Evolutionary conservation across 2,888 invertebrate species (phyloP).

Genomic region (Brachycybe producta): DNA sequence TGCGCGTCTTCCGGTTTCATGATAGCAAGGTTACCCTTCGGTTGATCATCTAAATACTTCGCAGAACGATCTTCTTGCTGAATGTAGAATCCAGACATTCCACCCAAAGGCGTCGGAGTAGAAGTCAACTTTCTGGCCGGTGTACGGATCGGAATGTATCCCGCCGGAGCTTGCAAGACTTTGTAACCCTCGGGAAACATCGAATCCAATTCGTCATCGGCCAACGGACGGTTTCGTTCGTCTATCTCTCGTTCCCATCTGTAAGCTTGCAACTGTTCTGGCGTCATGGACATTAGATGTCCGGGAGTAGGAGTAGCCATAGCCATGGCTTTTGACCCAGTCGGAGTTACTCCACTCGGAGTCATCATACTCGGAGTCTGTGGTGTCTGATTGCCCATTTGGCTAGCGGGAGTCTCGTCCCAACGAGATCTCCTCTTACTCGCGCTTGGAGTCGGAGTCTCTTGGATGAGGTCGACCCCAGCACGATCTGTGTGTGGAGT

Average conservation of each 20-base stretch:
- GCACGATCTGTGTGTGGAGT: constrained; percentile 91
- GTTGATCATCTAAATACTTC: constrained; percentile 91
- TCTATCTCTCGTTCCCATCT: constrained; percentile 98
- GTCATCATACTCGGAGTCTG: constrained; percentile 52
- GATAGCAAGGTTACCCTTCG: constrained; percentile 93
- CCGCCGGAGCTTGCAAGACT: constrained; percentile 86
- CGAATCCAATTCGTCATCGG: constrained; percentile 92
- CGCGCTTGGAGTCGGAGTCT: constrained; percentile 86
- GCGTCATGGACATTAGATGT: constrained; percentile 95
- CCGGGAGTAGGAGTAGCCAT: constrained; percentile 97
- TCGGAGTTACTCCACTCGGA: constrained; percentile 66
- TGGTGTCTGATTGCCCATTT: constrained; percentile 46
- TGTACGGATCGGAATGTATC: constrained; percentile 90
- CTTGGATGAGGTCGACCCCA: constrained; percentile 57
- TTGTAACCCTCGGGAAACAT: constrained; percentile 98
- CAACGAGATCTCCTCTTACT: constrained; percentile 92
- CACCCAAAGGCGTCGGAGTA: constrained; percentile 89
- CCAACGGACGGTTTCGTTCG: constrained; percentile 87
- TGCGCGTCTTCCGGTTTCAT: constrained; percentile 99
- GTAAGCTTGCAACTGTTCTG: constrained; percentile 95
- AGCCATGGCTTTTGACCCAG: constrained; percentile 91
- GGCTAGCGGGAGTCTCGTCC: constrained; percentile 87
- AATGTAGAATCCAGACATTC: constrained; percentile 83
- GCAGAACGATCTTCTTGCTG: constrained; percentile 70
- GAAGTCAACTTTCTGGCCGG: constrained; percentile 95